Percentiles rank a stretch among this genome's conserved stretches.
phyloP scores from a whole-genome alignment of 2,113 vertebrate species.

The Stigmatopora nigra region DNA sequence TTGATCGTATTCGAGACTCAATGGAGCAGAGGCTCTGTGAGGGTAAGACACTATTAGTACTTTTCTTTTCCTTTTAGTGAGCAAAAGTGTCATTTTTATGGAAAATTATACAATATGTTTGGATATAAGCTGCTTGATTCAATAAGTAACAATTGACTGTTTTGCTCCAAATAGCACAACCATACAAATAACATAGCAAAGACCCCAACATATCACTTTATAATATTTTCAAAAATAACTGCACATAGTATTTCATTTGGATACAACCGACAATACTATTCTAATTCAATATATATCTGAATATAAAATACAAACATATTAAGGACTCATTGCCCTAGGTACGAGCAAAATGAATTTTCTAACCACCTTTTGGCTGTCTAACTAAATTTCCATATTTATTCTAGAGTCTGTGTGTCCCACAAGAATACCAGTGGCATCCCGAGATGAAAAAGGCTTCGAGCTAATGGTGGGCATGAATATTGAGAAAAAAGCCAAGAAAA shows the following conservation, averaged over 20 bases:
- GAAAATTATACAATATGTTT: too few relatives aligned
- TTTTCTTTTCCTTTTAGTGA: background rate
- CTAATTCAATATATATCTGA: background rate
- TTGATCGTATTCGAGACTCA: conserved; percentile 67
- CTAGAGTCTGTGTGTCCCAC: conserved; percentile 76
- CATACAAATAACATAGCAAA: background rate
- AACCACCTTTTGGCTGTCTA: background rate
- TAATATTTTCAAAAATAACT: background rate
- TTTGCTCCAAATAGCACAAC: background rate
- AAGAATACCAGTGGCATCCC: conserved; percentile 72
- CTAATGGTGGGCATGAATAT: conserved; percentile 73
- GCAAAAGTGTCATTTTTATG: too few relatives aligned
- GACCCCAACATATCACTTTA: background rate
- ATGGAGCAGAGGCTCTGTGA: conserved; percentile 77
- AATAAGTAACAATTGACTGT: background rate
- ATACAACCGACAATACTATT: background rate
- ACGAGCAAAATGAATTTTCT: background rate
- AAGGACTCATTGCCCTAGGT: background rate
- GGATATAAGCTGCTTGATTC: too few relatives aligned
- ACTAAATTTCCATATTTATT: background rate
- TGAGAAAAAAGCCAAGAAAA: conserved; percentile 61
- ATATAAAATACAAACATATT: background rate
- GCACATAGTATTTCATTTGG: too few relatives aligned
- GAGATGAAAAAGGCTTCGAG: conserved; percentile 77
- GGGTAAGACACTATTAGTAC: conserved; percentile 48